Conservation (phyloP, 2,888 invertebrate species). For the Eupithecia exiguata region DNA sequence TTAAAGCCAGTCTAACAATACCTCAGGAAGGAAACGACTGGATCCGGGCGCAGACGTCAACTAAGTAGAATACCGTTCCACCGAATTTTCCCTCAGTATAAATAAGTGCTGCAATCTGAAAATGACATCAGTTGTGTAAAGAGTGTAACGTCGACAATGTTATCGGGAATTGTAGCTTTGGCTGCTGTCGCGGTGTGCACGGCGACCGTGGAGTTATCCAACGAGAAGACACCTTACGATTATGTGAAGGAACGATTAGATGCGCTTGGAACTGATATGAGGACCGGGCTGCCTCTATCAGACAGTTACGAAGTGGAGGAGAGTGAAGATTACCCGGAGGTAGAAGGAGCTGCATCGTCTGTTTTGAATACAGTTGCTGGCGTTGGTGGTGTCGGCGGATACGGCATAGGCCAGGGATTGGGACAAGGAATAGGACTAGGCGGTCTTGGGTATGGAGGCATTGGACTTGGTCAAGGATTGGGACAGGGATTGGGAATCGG, state of each 20-base stretch:
- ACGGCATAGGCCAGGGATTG: slow-evolving; percentile 45
- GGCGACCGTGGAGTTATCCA: slow-evolving; percentile 67
- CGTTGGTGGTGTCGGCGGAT: slow-evolving; percentile 56
- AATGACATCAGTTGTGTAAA: slow-evolving; percentile 77
- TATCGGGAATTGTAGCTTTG: slow-evolving; percentile 62
- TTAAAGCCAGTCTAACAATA: slow-evolving; percentile 80
- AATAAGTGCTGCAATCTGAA: slow-evolving; percentile 74
- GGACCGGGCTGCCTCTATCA: slow-evolving; percentile 71
- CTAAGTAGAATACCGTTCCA: slow-evolving; percentile 74
- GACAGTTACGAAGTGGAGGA: slow-evolving; percentile 84
- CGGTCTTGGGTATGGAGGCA: slow-evolving; percentile 50
- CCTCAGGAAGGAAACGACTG: slow-evolving; percentile 81
- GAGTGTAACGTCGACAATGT: slow-evolving; percentile 69
- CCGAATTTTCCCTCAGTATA: slow-evolving; percentile 77
- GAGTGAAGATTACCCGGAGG: slow-evolving; percentile 83
- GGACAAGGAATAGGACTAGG: slow-evolving; percentile 48
- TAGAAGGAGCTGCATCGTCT: slow-evolving; percentile 74
- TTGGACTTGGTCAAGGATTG: slow-evolving; percentile 52
- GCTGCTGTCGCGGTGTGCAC: slow-evolving; percentile 57
- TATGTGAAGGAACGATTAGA: slow-evolving; percentile 75
- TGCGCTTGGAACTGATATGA: slow-evolving; percentile 62
- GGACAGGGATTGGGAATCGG: slow-evolving; percentile 53
- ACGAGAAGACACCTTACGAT: slow-evolving; percentile 77
- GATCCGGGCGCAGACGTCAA: slow-evolving; percentile 69
- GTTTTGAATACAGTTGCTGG: slow-evolving; percentile 70